phyloP scores from a whole-genome alignment of 2,888 invertebrate species.

The Drosophila borealis region DNA sequence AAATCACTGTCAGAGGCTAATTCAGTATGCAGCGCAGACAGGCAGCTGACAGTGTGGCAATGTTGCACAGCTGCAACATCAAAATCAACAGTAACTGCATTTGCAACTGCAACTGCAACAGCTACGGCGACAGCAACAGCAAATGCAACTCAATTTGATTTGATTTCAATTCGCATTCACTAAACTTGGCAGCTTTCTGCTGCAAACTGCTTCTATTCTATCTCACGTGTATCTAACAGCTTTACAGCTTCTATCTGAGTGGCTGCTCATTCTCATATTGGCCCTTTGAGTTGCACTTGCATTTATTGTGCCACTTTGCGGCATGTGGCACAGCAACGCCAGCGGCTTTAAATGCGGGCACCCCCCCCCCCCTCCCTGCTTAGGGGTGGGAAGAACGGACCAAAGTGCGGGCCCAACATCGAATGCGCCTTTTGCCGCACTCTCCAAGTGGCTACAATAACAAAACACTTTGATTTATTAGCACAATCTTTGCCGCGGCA shows the following conservation, averaged over 20 bases:
- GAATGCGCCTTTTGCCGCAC: conserved; percentile 29
- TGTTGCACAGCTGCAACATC: conserved; percentile 19
- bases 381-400: neutral
- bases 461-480: conserved; percentile 67
- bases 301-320: conserved; percentile 39
- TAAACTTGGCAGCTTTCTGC: conserved; percentile 10
- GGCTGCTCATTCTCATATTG: conserved; percentile 18
- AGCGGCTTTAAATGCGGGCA: conserved; percentile 14
- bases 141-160: conserved; percentile 43
- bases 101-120: conserved; percentile 22
- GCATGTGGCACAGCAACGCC: conserved; percentile 13
- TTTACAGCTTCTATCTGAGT: conserved; percentile 15
- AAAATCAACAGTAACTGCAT: conserved; percentile 13
- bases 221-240: conserved; percentile 20
- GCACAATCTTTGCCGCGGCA: conserved; percentile 57
- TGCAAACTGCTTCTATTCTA: neutral
- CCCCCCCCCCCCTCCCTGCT: neutral
- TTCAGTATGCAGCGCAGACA: conserved; percentile 40
- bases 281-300: conserved; percentile 21
- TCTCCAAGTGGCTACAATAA: conserved; percentile 55
- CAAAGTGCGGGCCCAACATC: neutral
- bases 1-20: conserved; percentile 55
- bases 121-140: conserved; percentile 9
- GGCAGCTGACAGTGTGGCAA: conserved; percentile 17
- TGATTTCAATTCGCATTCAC: conserved; percentile 34